Evolutionary conservation across 2,797 vertebrate genomes (phyloP).

Genomic region (Alosa sapidissima): DNA sequence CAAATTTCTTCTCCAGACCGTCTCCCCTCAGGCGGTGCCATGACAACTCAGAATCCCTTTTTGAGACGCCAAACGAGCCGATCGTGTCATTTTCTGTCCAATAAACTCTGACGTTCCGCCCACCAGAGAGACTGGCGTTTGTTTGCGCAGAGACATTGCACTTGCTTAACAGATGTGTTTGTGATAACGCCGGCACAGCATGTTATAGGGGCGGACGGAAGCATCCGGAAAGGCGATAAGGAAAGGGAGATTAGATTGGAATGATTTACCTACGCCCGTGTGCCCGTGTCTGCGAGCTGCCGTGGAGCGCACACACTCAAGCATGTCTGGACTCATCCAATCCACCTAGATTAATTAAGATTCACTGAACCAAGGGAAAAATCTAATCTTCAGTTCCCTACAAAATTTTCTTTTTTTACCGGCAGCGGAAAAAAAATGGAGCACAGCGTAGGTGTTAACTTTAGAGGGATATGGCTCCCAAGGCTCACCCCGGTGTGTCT

Average conservation of each 20-base stretch:
- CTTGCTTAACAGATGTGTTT: neutral
- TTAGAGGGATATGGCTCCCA: neutral
- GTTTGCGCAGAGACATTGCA: neutral
- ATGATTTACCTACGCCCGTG: slow-evolving; percentile 11
- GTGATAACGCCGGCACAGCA: neutral
- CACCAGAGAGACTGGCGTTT: neutral
- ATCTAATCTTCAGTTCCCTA: slow-evolving; percentile 2
- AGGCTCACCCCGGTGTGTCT: neutral
- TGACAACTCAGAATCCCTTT: neutral
- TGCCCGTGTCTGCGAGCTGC: neutral
- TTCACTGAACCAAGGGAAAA: slow-evolving; percentile 9
- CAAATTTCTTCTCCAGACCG: slow-evolving; percentile 17
- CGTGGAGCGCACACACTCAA: neutral
- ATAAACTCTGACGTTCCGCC: neutral
- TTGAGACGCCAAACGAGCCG: neutral
- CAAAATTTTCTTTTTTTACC: neutral
- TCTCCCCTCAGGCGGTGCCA: neutral
- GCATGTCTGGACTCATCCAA: slow-evolving; percentile 9
- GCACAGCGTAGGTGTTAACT: neutral
- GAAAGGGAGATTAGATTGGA: slow-evolving; percentile 4
- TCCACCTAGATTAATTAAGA: slow-evolving; percentile 25
- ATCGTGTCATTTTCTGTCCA: neutral
- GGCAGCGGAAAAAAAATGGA: neutral
- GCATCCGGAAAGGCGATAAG: neutral
- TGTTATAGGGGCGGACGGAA: neutral